Percentiles rank a stretch among this genome's conserved stretches.
Evolutionary conservation across 1,140 invertebrate species (phyloP).

Genomic region (Drosophila elegans): DNA sequence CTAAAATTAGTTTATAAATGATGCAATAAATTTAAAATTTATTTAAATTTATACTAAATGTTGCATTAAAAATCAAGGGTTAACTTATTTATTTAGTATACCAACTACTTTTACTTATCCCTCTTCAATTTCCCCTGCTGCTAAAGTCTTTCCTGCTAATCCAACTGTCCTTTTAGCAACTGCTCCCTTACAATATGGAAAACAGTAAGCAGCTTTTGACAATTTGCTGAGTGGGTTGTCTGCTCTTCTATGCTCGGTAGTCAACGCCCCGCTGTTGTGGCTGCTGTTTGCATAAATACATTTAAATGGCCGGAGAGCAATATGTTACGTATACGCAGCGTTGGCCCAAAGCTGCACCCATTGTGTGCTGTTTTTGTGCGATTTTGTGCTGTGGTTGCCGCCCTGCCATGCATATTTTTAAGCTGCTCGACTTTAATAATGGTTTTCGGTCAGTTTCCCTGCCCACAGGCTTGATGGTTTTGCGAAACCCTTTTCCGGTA

Average conservation of each 20-base stretch:
- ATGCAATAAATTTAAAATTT: too few relatives aligned
- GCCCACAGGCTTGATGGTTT: constrained; percentile 59
- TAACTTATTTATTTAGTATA: neutral
- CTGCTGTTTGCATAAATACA: constrained; percentile 77
- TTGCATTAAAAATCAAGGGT: neutral
- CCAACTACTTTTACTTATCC: neutral
- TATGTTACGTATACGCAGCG: constrained; percentile 79
- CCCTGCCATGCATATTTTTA: constrained; percentile 71
- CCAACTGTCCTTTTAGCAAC: constrained; percentile 3
- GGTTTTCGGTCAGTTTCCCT: constrained; percentile 70
- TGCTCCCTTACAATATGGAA: constrained; percentile 12
- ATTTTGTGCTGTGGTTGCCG: constrained; percentile 52
- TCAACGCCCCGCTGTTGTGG: constrained; percentile 31
- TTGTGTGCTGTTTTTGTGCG: constrained; percentile 11
- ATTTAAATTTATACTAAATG: too few relatives aligned
- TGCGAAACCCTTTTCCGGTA: constrained; percentile 23
- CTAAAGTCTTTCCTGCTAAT: constrained; percentile 1
- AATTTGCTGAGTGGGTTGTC: constrained; percentile 70
- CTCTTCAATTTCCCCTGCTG: neutral
- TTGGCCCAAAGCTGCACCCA: constrained; percentile 31
- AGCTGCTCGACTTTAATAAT: constrained; percentile 78
- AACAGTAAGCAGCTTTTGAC: constrained; percentile 74
- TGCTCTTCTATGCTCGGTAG: constrained; percentile 23
- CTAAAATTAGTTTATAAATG: too few relatives aligned
- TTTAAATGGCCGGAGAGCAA: constrained; percentile 74